Evolutionary conservation across 2,888 invertebrate genomes (phyloP).

Genomic region (Ennomos quercinarius): DNA sequence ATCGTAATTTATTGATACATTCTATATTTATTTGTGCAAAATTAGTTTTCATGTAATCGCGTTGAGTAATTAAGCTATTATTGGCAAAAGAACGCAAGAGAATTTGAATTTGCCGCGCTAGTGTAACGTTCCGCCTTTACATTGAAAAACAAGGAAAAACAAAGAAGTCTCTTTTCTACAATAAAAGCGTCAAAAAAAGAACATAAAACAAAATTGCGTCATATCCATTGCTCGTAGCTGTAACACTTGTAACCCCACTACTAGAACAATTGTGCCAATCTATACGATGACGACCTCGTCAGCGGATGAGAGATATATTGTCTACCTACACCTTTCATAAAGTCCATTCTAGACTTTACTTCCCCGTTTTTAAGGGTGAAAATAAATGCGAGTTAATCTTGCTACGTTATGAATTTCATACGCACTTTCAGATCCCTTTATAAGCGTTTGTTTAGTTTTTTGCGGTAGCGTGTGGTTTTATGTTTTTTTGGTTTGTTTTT

Average conservation of each 20-base stretch:
- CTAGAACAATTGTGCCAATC: constrained; percentile 15
- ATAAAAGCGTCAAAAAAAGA: too few relatives aligned
- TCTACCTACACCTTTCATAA: constrained; percentile 1
- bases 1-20: too few relatives aligned
- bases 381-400: background rate
- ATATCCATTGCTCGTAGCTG: too few relatives aligned
- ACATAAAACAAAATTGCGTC: too few relatives aligned
- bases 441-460: constrained; percentile 1
- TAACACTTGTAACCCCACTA: background rate
- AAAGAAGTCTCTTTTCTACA: too few relatives aligned
- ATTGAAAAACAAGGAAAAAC: too few relatives aligned
- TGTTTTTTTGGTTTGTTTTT: background rate
- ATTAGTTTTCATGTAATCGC: too few relatives aligned
- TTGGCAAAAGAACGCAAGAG: too few relatives aligned
- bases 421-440: background rate
- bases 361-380: background rate
- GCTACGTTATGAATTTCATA: constrained; percentile 3
- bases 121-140: too few relatives aligned
- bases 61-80: too few relatives aligned
- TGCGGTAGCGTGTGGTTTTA: background rate
- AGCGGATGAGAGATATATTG: constrained; percentile 6
- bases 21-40: too few relatives aligned
- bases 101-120: too few relatives aligned
- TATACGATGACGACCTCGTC: constrained; percentile 6
- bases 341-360: background rate